Conservation (phyloP, 2,113 vertebrate species). For the Myotis lucifugus region DNA sequence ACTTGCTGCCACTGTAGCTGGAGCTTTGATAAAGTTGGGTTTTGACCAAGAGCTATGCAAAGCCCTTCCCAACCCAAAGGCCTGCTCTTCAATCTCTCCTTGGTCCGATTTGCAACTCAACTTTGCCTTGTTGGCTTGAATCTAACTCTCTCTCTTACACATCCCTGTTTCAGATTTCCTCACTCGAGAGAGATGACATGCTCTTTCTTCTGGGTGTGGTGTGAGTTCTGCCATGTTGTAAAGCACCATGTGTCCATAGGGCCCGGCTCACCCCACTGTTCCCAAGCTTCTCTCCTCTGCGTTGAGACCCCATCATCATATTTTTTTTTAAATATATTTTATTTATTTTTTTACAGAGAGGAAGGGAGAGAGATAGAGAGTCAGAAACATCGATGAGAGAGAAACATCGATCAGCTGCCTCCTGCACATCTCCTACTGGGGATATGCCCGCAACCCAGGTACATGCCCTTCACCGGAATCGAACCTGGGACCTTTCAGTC, state of each 20-base stretch:
- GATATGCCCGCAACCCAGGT: too few relatives aligned
- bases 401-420: too few relatives aligned
- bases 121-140: not conserved
- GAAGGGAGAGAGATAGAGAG: too few relatives aligned
- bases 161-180: not conserved
- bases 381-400: too few relatives aligned
- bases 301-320: not conserved
- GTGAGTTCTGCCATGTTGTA: not conserved
- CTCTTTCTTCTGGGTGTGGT: not conserved
- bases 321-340: too few relatives aligned
- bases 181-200: not conserved
- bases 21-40: not conserved
- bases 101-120: not conserved
- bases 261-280: too few relatives aligned
- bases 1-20: not conserved
- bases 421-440: too few relatives aligned
- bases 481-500: too few relatives aligned
- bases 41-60: not conserved
- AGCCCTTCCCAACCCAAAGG: not conserved
- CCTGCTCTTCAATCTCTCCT: not conserved
- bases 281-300: not conserved
- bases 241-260: not conserved
- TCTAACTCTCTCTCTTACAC: not conserved
- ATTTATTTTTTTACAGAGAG: too few relatives aligned
- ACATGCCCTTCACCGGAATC: too few relatives aligned